Percentiles rank a stretch among this genome's conserved stretches.
Conservation (phyloP, 2,113 vertebrate species). For the Laterallus jamaicensis region DNA sequence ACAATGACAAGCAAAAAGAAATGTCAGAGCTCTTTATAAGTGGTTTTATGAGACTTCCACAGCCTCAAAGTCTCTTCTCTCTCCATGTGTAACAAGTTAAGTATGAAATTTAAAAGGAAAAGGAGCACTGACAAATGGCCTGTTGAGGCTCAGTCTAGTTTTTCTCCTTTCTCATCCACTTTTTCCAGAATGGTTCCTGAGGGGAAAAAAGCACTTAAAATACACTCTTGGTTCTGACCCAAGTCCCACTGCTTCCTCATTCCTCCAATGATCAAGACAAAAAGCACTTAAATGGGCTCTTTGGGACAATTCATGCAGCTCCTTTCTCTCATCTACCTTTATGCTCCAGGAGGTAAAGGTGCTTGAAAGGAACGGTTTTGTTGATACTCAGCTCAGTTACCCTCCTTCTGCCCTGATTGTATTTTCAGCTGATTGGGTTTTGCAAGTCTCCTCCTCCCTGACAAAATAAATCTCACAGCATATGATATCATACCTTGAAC, state of each 20-base stretch:
- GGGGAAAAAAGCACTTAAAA: slow-evolving; percentile 50
- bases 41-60: neutral
- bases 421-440: slow-evolving; percentile 8
- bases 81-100: neutral
- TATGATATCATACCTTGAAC: slow-evolving; percentile 57
- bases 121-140: neutral
- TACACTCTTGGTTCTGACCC: neutral
- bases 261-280: neutral
- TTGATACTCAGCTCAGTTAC: slow-evolving; percentile 16
- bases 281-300: slow-evolving; percentile 17
- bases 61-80: neutral
- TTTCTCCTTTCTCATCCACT: neutral
- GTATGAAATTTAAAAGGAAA: neutral
- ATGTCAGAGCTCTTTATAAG: neutral
- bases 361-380: neutral
- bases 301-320: neutral
- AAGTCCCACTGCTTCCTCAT: neutral
- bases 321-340: neutral
- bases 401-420: neutral
- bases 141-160: neutral
- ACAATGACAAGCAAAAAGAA: neutral
- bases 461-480: slow-evolving; percentile 31
- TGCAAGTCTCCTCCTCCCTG: neutral
- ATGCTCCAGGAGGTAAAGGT: neutral
- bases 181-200: slow-evolving; percentile 33